Base-by-base conservation (phyloP, 2,888 invertebrate genomes). In the Julus scanicus region DNA sequence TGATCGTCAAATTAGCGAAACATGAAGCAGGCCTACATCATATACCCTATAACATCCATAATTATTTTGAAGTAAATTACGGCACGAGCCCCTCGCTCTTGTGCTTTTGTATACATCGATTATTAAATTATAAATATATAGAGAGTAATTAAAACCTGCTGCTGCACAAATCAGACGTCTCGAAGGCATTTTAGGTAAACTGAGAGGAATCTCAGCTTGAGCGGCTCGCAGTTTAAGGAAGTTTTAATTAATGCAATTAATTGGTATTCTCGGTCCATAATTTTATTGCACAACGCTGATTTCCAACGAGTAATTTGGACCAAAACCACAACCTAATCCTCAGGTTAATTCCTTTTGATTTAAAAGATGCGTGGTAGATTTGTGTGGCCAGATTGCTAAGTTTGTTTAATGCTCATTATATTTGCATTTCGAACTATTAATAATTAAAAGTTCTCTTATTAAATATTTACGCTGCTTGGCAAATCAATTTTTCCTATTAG, bases 41-140 rank as follows among this genome's bases (percentile, higher is more conserved):
- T n/a, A n/a, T 57, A 53, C 53, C n/a, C 13, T 57, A n/a, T n/a
- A 17, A 57, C 57, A 57, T 3, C n/a, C 5, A n/a, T 57, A 57
- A 57, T 57, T 57, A 57, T n/a, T 57, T n/a, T n/a, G n/a, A n/a
- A 57, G n/a, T 57, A n/a, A 57, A 57, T 57, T 57, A 57, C 57
- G 2, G 57, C 57, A n/a, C n/a, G n/a, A 57, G n/a, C 57, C 57
- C 17, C n/a, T 57, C n/a, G n/a, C 57, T 57, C 57, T 57, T 57
- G 29, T 29, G 29, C 29, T 29, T 29, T 29, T 29, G 57, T 57
- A 57, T 57, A 57, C 57, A 57, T 57, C 57, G 57, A 57, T 57
- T 57, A 57, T 57, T 57, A 57, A 57, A 57, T 57, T 57, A 57
- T n/a, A n/a, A n/a, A n/a, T n/a, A n/a, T n/a, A n/a, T n/a, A n/a